Conservation (phyloP, 2,113 vertebrate species). For the Myodes glareolus region DNA sequence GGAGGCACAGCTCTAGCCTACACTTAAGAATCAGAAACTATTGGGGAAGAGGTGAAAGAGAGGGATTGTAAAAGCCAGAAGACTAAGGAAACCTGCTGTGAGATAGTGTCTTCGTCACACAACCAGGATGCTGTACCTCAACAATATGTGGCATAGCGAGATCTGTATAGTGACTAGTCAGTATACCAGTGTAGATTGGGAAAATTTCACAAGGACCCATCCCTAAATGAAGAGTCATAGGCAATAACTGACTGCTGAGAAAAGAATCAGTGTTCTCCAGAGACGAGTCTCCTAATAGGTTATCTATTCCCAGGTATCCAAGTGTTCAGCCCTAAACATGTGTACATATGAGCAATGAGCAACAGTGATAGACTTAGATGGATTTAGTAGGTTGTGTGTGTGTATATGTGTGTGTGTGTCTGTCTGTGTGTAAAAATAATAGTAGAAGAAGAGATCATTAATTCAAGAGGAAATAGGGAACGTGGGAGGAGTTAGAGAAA, state of each 20-base stretch:
- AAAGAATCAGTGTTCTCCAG: too few species aligned
- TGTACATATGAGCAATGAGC: background rate
- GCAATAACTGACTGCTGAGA: background rate
- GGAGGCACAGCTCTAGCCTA: background rate
- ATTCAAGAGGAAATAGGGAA: background rate
- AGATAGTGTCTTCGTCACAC: background rate
- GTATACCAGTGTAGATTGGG: too few species aligned
- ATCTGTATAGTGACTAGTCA: background rate
- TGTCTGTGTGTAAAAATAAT: background rate
- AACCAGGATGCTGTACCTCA: background rate
- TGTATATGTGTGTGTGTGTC: background rate
- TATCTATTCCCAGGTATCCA: background rate
- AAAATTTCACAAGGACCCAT: background rate
- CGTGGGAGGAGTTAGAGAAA: too few species aligned
- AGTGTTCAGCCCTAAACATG: background rate
- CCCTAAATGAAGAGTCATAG: background rate
- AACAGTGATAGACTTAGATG: background rate
- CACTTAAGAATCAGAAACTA: background rate
- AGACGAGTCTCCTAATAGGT: accelerated
- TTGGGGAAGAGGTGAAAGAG: background rate
- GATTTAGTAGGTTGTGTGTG: too few species aligned
- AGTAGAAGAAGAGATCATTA: background rate
- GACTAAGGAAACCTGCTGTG: too few species aligned
- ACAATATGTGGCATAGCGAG: background rate
- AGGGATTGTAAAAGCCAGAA: background rate